A percentile compares a stretch with the other conserved stretches of the same genome.
These are phyloP conservation scores for Pachyramphus minor DNA, from an alignment of 2,113 vertebrate genomes.

Conservation along the genomic window DNA sequence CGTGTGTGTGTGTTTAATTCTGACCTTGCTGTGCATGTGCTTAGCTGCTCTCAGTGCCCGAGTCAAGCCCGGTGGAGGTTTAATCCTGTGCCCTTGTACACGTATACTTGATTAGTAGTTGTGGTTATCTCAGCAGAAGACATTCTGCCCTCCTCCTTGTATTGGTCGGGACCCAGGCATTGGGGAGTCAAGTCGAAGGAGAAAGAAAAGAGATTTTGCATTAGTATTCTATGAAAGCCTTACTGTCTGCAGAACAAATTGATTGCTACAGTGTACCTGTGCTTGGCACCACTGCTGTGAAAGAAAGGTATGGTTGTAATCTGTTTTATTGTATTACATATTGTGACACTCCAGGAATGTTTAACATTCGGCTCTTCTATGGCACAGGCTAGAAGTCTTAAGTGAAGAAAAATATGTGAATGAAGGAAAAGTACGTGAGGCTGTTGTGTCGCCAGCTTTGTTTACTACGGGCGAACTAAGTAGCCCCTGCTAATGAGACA, in stretches of 20 bases:
- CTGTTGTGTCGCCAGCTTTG: conserved; percentile 58
- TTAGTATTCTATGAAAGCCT: conserved; percentile 91
- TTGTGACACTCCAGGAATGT: conserved; percentile 76
- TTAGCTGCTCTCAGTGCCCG: conserved; percentile 77
- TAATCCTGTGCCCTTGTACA: conserved; percentile 91
- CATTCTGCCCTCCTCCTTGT: conserved; percentile 83
- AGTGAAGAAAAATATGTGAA: conserved; percentile 60
- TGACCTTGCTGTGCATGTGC: conserved; percentile 74
- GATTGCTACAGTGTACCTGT: conserved; percentile 96
- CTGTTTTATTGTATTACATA: conserved; percentile 85
- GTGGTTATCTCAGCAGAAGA: conserved; percentile 92
- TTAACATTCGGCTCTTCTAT: conserved; percentile 64
- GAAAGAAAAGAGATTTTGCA: conserved; percentile 82
- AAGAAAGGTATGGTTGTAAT: conserved; percentile 89
- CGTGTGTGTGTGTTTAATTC: conserved; percentile 70
- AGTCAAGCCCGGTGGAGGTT: conserved; percentile 85
- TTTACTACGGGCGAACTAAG: conserved; percentile 67
- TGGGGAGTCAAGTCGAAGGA: conserved; percentile 87
- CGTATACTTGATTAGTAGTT: conserved; percentile 92
- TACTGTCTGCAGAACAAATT: conserved; percentile 96
- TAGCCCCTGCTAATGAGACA: conserved; percentile 69
- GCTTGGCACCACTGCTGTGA: conserved; percentile 91
- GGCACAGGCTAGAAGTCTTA: conserved; percentile 65
- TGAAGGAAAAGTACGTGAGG: conserved; percentile 63
- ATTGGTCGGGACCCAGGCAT: conserved; percentile 86